Evolutionary conservation across 2,888 invertebrate species (phyloP).

Genomic region (Erpobdella octoculata): DNA sequence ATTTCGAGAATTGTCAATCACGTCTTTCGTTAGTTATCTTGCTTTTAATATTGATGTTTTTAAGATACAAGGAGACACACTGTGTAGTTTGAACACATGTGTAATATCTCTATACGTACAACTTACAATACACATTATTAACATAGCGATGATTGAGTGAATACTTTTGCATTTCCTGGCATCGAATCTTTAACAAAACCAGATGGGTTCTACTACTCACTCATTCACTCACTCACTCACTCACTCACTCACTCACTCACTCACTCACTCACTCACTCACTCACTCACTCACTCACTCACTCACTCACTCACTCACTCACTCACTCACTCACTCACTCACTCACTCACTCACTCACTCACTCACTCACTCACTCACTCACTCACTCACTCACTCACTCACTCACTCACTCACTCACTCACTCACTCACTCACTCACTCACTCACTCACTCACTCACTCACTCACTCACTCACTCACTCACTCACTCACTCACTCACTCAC

Average conservation of each 20-base stretch:
- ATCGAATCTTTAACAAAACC: too few relatives aligned
- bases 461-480: slow-evolving; percentile 9
- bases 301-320: slow-evolving; percentile 1
- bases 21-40: too few relatives aligned
- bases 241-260: slow-evolving; percentile 2
- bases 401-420: slow-evolving; percentile 21
- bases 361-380: slow-evolving; percentile 18
- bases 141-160: too few relatives aligned
- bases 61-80: too few relatives aligned
- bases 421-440: slow-evolving; percentile 18
- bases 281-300: slow-evolving; percentile 1
- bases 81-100: too few relatives aligned
- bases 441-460: slow-evolving; percentile 9
- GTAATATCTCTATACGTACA: too few relatives aligned
- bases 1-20: too few relatives aligned
- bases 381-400: slow-evolving; percentile 21
- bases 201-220: not conserved
- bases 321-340: slow-evolving; percentile 7
- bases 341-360: slow-evolving; percentile 7
- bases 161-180: too few relatives aligned
- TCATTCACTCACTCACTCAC: slow-evolving; percentile 1
- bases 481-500: slow-evolving; percentile 9
- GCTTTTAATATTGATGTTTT: too few relatives aligned
- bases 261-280: not conserved
- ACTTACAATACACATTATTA: too few relatives aligned